Base-by-base conservation (phyloP, 2,797 vertebrate species). In the Sarcoramphus papa region DNA sequence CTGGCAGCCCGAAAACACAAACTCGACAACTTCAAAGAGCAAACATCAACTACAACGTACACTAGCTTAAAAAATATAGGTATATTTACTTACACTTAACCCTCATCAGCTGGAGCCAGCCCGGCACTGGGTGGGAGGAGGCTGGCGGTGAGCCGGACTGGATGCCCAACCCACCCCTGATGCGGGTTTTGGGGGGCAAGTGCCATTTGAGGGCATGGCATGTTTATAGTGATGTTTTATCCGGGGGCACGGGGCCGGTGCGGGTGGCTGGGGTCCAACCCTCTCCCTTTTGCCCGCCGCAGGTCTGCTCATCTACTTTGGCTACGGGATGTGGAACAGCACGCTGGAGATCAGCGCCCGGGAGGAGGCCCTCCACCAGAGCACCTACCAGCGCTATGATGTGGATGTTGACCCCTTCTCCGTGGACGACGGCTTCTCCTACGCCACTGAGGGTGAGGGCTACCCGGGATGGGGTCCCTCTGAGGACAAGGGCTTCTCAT, bases 281-380 rank as follows among this genome's bases (percentile, higher is more conserved):
- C 25, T 82, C 30, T 92, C 64, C 20, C 16, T 82, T 80, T 92
- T 8, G 12, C 41, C 92, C 23, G 12, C 80, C 5, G 0, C 96
- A 99, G 99, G 99, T 90, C 94, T 99, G 95, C 95, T 99, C 95
- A 99, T 99, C 97, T 99, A 99, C 87, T 98, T 98, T 35, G 98
- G 99, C 72, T 99, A 99, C 0, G 99, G 99, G 48, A 98, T 99
- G 96, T 99, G 99, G 99, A 99, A 99, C 98, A 99, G 99, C 98
- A 99, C 98, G 0, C 97, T 99, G 97, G 99, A 99, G 97, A 98
- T 99, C 89, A 98, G 98, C 0, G 99, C 99, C 77, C 98, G 98
- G 7, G 98, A 99, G 85, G 98, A 99, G 96, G 98, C 99, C 78
- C 98, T 99, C 4, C 99, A 99, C 51, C 99, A 99, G 96, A 99